Percentiles rank a stretch among this genome's conserved stretches.
These are phyloP conservation scores for Xanthia togata DNA, from an alignment of 2,888 invertebrate species.

Conservation along the genomic window DNA sequence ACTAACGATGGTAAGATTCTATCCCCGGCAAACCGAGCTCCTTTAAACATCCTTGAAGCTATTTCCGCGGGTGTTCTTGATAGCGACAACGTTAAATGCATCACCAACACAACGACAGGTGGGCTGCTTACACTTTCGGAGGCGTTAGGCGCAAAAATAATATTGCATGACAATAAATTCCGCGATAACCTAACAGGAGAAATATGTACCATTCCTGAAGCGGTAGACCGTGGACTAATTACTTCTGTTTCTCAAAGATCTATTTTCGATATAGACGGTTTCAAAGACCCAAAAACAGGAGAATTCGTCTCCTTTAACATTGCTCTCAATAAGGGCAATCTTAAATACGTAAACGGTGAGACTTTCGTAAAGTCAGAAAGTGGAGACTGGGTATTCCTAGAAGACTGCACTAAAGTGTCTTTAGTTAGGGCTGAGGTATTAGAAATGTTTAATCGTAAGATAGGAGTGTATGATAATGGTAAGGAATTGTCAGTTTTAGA, in stretches of 20 bases:
- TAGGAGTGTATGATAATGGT: slow-evolving; percentile 94
- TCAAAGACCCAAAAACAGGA: slow-evolving; percentile 95
- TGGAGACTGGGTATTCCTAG: slow-evolving; percentile 94
- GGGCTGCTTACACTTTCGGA: slow-evolving; percentile 96
- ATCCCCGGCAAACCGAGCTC: slow-evolving; percentile 94
- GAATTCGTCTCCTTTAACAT: slow-evolving; percentile 96
- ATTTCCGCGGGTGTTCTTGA: slow-evolving; percentile 97
- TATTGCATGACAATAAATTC: slow-evolving; percentile 93
- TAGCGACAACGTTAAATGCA: slow-evolving; percentile 95
- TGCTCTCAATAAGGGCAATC: slow-evolving; percentile 94
- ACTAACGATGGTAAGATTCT: slow-evolving; percentile 94
- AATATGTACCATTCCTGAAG: slow-evolving; percentile 94
- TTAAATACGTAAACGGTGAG: slow-evolving; percentile 93
- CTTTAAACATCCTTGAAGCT: slow-evolving; percentile 95
- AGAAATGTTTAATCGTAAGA: slow-evolving; percentile 95
- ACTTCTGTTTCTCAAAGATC: slow-evolving; percentile 96
- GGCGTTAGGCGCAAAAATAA: slow-evolving; percentile 95
- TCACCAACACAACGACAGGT: slow-evolving; percentile 95
- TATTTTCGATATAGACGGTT: slow-evolving; percentile 97
- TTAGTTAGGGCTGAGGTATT: slow-evolving; percentile 95
- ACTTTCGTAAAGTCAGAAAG: slow-evolving; percentile 94
- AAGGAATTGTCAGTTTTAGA: slow-evolving; percentile 96
- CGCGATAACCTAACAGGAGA: slow-evolving; percentile 94
- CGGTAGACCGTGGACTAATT: slow-evolving; percentile 96
- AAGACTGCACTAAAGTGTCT: slow-evolving; percentile 94